Base-by-base conservation (phyloP, 2,888 invertebrate species). In the Ypsolopha sequella region DNA sequence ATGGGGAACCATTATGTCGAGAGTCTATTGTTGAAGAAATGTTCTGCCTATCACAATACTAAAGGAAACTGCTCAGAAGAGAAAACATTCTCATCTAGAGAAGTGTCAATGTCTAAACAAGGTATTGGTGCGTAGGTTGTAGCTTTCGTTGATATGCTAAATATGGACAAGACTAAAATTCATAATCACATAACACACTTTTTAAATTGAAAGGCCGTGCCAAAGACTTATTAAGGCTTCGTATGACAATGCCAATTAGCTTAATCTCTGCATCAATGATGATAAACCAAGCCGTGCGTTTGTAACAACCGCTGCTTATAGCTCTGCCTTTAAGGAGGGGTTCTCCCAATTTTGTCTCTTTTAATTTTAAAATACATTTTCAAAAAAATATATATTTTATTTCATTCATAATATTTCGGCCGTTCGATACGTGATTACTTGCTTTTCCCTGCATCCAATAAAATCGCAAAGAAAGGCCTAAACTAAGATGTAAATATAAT, bases 1-100 rank as follows among this genome's bases (percentile, higher is more conserved):
- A 77, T 80, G 41, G 49, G 80, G 73, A 74, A 76, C 79, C 80
- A 80, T 84, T 85, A 76, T 74, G 76, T 76, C 72, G 75, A 75
- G 72, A 74, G 65, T 63, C 78, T 74, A 84, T 84, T 84, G 81
- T 84, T 73, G 52, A 71, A 71, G 72, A 79, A 68, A 76, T 74
- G 75, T 78, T 78, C 73, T 73, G 70, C 73, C 73, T 70, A 79
- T 80, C 43, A 50, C 50, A 50, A 80, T 77, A 68, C 74, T 61
- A 68, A 68, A 72, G 67, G 68, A 72, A 73, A 75, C 73, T 61
- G 62, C 64, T 66, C 62, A 66, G 65, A 68, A 70, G 68, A 72
- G 73, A 71, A 70, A 56, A 76, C 68, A 70, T 67, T 70, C 70
- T 66, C 67, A 66, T 66, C 62, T 24, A 48, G 36, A 9, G 24